Evolutionary conservation across 2,888 invertebrate genomes (phyloP).

Genomic region (Diabrotica balteata): DNA sequence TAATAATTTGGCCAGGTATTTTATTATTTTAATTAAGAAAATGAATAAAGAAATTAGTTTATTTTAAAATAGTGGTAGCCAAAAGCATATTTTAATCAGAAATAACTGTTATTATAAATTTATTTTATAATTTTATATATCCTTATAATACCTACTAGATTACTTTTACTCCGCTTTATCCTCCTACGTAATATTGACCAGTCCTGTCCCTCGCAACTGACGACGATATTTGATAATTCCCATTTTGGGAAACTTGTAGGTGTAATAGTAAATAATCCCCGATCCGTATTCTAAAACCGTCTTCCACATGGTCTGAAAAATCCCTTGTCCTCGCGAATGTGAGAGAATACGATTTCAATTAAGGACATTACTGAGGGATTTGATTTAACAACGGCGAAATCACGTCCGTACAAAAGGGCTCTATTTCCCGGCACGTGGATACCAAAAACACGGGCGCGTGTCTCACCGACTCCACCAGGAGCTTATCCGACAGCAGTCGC

Average conservation of each 20-base stretch:
- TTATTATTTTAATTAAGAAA: no score
- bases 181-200: no score
- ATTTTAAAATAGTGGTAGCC: no score
- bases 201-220: no score
- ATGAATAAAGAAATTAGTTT: no score
- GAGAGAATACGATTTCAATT: constrained; percentile 57
- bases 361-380: constrained; percentile 55
- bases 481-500: constrained; percentile 47
- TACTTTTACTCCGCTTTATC: no score
- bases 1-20: no score
- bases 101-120: no score
- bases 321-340: constrained; percentile 32
- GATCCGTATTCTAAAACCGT: constrained; percentile 15
- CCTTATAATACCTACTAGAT: no score
- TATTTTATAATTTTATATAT: no score
- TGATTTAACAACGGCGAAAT: constrained; percentile 55
- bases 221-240: no score
- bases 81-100: no score
- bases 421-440: constrained; percentile 57
- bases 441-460: constrained; percentile 58
- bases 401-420: constrained; percentile 57
- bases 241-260: background rate
- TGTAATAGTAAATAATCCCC: constrained; percentile 18
- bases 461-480: constrained; percentile 45
- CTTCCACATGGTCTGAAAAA: constrained; percentile 22